A percentile compares a stretch with the other conserved stretches of the same genome.
Conservation (phyloP, 2,113 vertebrate genomes). For the Vanacampus margaritifer region DNA sequence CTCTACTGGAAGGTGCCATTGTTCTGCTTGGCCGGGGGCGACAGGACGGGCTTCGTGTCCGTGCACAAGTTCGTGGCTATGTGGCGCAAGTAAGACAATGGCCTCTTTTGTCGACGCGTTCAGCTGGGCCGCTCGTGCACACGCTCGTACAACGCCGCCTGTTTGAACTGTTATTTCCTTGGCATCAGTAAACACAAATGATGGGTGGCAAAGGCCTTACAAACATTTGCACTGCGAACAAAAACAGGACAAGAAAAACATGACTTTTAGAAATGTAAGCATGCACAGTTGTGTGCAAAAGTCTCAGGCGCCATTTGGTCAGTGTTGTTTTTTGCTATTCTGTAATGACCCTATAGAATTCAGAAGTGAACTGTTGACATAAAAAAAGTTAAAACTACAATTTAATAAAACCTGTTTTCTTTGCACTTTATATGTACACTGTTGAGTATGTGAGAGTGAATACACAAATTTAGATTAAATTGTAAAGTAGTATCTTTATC, state of each 20-base stretch:
- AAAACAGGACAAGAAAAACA: constrained; percentile 1
- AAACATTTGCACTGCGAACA: constrained; percentile 17
- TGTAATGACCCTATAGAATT: neutral
- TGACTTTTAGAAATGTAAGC: too few relatives aligned
- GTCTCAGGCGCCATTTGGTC: neutral
- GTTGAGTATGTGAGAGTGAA: too few relatives aligned
- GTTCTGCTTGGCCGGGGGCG: constrained; percentile 87
- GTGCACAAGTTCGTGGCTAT: constrained; percentile 95
- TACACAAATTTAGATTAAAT: too few relatives aligned
- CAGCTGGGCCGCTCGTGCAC: constrained; percentile 11
- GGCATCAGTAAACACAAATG: constrained; percentile 23
- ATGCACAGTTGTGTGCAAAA: neutral
- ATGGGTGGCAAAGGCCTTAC: constrained; percentile 18
- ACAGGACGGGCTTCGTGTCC: constrained; percentile 87
- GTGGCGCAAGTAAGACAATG: constrained; percentile 95
- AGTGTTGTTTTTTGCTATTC: neutral
- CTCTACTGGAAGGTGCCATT: constrained; percentile 94
- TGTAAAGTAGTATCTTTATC: too few relatives aligned
- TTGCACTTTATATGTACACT: too few relatives aligned
- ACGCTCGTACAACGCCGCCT: constrained; percentile 15
- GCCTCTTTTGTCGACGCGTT: constrained; percentile 29
- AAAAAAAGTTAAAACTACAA: neutral
- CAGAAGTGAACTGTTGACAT: neutral
- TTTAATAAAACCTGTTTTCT: neutral
- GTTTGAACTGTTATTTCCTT: constrained; percentile 21